Percentiles rank a stretch among this genome's conserved stretches.
Conservation (phyloP, 1,140 invertebrate genomes). For the Ooceraea biroi region DNA sequence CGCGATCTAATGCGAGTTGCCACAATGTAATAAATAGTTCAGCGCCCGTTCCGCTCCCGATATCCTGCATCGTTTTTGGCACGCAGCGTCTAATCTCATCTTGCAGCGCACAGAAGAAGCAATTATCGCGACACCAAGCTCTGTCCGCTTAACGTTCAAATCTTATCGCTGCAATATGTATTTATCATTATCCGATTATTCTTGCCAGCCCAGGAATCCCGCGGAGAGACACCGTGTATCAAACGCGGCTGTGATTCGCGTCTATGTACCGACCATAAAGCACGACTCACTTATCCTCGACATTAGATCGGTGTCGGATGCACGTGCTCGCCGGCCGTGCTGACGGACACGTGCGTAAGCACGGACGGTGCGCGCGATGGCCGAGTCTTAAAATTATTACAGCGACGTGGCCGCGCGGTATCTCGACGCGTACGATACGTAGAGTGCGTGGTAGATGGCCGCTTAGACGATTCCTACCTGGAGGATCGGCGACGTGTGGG, state of each 20-base stretch:
- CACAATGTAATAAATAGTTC: conserved; percentile 18
- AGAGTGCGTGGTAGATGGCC: conserved; percentile 52
- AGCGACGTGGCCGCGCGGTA: conserved; percentile 58
- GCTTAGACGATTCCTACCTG: conserved; percentile 47
- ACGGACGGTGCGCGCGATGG: conserved; percentile 2
- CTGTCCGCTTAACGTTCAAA: neutral
- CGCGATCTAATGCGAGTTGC: conserved; percentile 28
- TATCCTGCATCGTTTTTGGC: neutral
- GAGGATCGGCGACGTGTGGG: conserved; percentile 52
- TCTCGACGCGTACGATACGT: conserved; percentile 68
- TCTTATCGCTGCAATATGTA: neutral
- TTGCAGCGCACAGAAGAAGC: neutral
- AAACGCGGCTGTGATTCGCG: conserved; percentile 37
- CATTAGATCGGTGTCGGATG: conserved; percentile 55
- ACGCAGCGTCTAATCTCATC: neutral
- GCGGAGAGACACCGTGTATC: conserved; percentile 43
- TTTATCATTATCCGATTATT: conserved; percentile 26
- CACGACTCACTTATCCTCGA: conserved; percentile 55
- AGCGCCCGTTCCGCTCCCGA: neutral
- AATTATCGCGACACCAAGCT: neutral
- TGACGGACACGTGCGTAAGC: conserved; percentile 54
- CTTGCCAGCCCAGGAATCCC: conserved; percentile 18
- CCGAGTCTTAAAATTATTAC: conserved; percentile 65
- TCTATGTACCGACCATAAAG: conserved; percentile 45
- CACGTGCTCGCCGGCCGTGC: conserved; percentile 30